A percentile compares a stretch with the other conserved stretches of the same genome.
These are phyloP conservation scores for Tragelaphus oryx DNA, from an alignment of 2,797 vertebrate species.

Conservation along the genomic window DNA sequence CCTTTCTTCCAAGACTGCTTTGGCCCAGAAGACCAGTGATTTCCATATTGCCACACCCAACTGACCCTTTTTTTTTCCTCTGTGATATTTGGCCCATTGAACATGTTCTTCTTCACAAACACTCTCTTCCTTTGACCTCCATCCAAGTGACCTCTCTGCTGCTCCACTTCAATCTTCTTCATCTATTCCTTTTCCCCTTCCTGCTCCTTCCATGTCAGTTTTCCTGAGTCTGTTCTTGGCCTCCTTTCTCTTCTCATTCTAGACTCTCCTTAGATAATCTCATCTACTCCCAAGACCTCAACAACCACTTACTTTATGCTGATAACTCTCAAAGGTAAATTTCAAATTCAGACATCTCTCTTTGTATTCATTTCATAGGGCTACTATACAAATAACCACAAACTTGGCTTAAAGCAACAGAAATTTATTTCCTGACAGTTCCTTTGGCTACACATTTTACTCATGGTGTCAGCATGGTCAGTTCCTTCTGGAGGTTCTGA, in stretches of 20 bases:
- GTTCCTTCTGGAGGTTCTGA: not conserved
- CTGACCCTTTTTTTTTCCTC: not conserved
- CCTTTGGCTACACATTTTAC: not conserved
- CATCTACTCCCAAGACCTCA: not conserved
- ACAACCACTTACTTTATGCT: not conserved
- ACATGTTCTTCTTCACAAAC: not conserved
- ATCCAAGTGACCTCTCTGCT: not conserved
- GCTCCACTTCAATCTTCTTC: not conserved
- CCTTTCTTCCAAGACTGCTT: not conserved
- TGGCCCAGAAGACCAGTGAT: not conserved
- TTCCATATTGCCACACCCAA: not conserved
- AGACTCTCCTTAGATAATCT: not conserved
- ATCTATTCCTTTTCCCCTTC: not conserved
- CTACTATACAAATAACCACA: not conserved
- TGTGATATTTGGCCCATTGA: not conserved
- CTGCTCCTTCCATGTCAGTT: not conserved
- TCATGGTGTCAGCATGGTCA: not conserved
- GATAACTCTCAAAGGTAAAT: not conserved
- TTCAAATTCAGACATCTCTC: not conserved
- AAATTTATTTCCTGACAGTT: not conserved
- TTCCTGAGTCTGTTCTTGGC: not conserved
- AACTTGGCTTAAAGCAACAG: not conserved
- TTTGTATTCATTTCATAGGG: not conserved
- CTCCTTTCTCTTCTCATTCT: not conserved
- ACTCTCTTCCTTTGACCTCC: not conserved